Conservation (phyloP, 2,888 invertebrate species). For the Zygothrica quintamaculata region DNA sequence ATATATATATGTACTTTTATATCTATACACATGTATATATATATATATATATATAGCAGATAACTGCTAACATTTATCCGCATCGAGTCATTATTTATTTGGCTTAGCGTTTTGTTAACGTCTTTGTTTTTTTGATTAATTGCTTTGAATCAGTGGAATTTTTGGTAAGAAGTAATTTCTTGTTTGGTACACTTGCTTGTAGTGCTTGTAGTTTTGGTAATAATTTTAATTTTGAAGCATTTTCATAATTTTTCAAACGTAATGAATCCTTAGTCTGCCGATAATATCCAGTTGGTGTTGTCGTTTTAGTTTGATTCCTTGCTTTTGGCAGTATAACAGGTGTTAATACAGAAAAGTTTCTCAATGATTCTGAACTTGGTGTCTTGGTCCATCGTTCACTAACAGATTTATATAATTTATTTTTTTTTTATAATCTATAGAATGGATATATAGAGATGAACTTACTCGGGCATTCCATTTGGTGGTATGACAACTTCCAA, state of each 20-base stretch:
- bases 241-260: too few relatives aligned
- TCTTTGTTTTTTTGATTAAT: conserved; percentile 20
- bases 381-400: conserved; percentile 93
- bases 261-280: too few relatives aligned
- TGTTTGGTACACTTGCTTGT: background rate
- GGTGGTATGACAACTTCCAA: conserved; percentile 95
- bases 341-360: conserved; percentile 87
- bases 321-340: conserved; percentile 29
- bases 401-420: background rate
- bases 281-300: background rate
- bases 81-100: conserved; percentile 20
- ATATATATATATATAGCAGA: background rate
- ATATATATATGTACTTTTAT: too few relatives aligned
- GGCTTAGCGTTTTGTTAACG: conserved; percentile 8
- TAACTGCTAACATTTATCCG: conserved; percentile 8
- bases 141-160: background rate
- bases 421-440: background rate
- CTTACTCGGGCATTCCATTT: conserved; percentile 91
- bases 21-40: too few relatives aligned
- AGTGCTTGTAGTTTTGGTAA: background rate
- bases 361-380: conserved; percentile 90
- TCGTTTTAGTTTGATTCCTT: background rate
- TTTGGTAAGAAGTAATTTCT: background rate
- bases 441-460: too few relatives aligned
- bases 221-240: background rate